Conservation (phyloP, 1,140 invertebrate species). For the Monomorium pharaonis region DNA sequence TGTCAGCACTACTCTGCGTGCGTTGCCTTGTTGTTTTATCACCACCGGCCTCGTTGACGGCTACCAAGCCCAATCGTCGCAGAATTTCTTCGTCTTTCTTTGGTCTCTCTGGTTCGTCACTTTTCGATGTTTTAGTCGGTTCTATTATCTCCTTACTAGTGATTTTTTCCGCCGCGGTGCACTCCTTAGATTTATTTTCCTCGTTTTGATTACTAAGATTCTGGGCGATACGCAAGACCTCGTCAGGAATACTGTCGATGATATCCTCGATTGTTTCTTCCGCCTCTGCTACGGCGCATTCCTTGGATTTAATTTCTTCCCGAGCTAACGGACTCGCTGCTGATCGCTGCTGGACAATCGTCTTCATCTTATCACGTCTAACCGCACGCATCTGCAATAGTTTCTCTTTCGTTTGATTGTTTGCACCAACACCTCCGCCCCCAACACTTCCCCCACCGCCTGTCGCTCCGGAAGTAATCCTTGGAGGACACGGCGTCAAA, state of each 20-base stretch:
- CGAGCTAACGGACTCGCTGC: neutral
- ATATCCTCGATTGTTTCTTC: slow-evolving; percentile 79
- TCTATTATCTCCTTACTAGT: neutral
- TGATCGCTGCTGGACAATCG: slow-evolving; percentile 64
- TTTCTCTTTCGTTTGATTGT: slow-evolving; percentile 77
- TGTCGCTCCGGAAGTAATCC: slow-evolving; percentile 70
- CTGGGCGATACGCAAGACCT: slow-evolving; percentile 75
- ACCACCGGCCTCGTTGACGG: slow-evolving; percentile 74
- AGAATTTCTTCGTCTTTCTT: slow-evolving; percentile 80
- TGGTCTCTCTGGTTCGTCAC: slow-evolving; percentile 43
- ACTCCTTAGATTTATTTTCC: neutral
- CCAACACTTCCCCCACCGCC: neutral
- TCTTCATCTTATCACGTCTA: slow-evolving; percentile 76
- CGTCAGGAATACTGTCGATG: slow-evolving; percentile 79
- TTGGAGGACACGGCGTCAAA: slow-evolving; percentile 79
- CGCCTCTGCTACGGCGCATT: slow-evolving; percentile 3
- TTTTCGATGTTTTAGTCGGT: neutral
- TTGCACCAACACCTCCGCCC: neutral
- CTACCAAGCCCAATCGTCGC: slow-evolving; percentile 77
- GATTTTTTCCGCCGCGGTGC: neutral
- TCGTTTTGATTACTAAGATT: slow-evolving; percentile 51
- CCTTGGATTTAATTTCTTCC: slow-evolving; percentile 49
- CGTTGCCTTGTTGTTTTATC: slow-evolving; percentile 62
- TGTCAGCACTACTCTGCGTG: slow-evolving; percentile 37
- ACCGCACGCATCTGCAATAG: slow-evolving; percentile 75